Evolutionary conservation across 2,113 vertebrate species (phyloP), one percentile per base, ranked within the genome.

Genomic region (Hystrix cristata): DNA sequence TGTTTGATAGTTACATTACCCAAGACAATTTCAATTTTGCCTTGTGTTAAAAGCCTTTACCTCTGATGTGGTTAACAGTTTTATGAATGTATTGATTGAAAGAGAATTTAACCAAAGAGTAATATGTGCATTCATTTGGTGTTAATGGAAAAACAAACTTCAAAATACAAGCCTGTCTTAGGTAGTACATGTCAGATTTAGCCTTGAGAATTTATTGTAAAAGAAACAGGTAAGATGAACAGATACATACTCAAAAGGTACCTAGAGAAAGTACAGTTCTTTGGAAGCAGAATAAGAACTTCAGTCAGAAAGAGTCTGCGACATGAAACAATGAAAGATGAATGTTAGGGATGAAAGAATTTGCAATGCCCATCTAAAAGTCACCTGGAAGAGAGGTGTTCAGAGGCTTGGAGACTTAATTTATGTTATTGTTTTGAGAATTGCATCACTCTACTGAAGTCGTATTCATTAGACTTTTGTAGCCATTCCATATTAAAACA

Each of bases 21-120:
- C 5, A 88, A 67, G 57, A 64, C 55, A 38, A 71, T 88, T 81
- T 96, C 4, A 3, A 18, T 84, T 95, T 90, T 80, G 43, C 72
- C 87, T 95, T 95, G 48, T 97, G 9, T 11, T 95, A 8, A 59
- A 5, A 96, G 86, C 90, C 57, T 89, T 0, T 71, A 79, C 21
- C 55, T 18, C 13, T 93, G 53, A 78, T 89, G 65, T 95, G 43
- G 7, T 90, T 38, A 93, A 86, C 3, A 90, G 0, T 86, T 71
- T 80, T 23, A 74, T 46, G 86, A 76, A 48, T 94, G 8, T 94
- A 9, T 81, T 87, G 34, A 80, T 81, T 19, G 80, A 43, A 95
- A 95, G 31, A 78, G n/a, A 96, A 72, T 16, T 62, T 93, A 96
- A 79, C 65, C 21, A 51, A 53, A 79, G 19, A 85, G 80, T 89